These are phyloP conservation scores for Macrotis lagotis DNA, from an alignment of 2,113 vertebrate species.

Conservation along the genomic window DNA sequence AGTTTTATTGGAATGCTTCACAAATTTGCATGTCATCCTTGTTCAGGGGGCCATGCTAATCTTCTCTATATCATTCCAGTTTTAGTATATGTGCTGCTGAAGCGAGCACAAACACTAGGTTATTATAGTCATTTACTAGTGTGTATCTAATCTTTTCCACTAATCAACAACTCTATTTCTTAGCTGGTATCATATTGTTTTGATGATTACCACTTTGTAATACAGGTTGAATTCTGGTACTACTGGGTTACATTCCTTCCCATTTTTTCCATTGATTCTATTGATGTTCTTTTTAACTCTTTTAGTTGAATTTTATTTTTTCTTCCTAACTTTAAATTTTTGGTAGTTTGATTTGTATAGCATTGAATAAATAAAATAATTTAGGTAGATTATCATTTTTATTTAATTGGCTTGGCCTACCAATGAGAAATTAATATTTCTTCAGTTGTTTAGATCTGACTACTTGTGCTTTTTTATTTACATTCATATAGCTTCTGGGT, in stretches of 20 bases:
- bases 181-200: neutral
- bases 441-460: neutral
- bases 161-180: neutral
- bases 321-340: neutral
- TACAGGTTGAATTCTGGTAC: neutral
- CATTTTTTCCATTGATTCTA: neutral
- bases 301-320: neutral
- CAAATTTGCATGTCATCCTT: too few species aligned
- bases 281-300: neutral
- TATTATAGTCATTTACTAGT: neutral
- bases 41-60: too few species aligned
- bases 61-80: too few species aligned
- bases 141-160: neutral
- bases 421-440: neutral
- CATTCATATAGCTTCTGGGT: neutral
- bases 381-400: neutral
- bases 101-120: neutral
- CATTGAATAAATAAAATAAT: neutral
- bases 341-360: neutral
- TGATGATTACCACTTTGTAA: neutral
- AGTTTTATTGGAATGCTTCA: too few species aligned
- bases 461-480: neutral
- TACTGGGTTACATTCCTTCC: neutral
- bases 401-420: neutral
- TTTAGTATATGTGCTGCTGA: too few species aligned